Evolutionary conservation across 1,140 invertebrate genomes (phyloP).

Genomic region (Lepidotrigona ventralis): DNA sequence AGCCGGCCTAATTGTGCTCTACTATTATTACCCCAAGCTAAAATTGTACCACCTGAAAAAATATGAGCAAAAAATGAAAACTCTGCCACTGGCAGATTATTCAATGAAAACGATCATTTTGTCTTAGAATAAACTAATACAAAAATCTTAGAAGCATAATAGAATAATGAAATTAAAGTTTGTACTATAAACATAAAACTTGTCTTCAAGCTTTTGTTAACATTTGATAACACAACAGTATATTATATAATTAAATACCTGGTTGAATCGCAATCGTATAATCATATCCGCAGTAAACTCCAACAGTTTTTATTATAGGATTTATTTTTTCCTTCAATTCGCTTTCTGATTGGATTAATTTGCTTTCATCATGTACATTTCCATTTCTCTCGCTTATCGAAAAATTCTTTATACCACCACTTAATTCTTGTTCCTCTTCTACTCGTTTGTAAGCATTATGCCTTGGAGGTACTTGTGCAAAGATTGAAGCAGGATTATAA

Average conservation of each 20-base stretch:
- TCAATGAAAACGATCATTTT: background rate
- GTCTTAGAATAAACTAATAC: background rate
- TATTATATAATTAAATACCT: conserved; percentile 69
- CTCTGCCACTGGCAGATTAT: background rate
- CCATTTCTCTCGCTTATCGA: conserved; percentile 46
- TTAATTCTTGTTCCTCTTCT: conserved; percentile 49
- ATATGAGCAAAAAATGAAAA: conserved; percentile 8
- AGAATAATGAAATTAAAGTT: background rate
- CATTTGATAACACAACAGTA: background rate
- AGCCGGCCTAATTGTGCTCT: conserved; percentile 74
- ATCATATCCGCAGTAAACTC: conserved; percentile 85
- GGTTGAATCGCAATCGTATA: conserved; percentile 87
- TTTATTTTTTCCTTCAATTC: conserved; percentile 70
- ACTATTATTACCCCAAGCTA: conserved; percentile 77
- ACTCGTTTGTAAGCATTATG: conserved; percentile 55
- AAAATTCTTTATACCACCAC: conserved; percentile 39
- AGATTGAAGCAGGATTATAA: conserved; percentile 63
- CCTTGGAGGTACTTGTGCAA: conserved; percentile 67
- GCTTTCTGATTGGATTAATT: conserved; percentile 22
- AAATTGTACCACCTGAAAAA: conserved; percentile 72
- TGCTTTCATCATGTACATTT: conserved; percentile 41
- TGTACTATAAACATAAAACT: background rate
- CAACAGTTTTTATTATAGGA: conserved; percentile 73
- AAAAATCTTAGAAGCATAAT: background rate
- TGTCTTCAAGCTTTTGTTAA: background rate